Percentiles rank a stretch among this genome's conserved stretches.
Conservation (phyloP, 2,888 invertebrate species). For the Craniophora ligustri region DNA sequence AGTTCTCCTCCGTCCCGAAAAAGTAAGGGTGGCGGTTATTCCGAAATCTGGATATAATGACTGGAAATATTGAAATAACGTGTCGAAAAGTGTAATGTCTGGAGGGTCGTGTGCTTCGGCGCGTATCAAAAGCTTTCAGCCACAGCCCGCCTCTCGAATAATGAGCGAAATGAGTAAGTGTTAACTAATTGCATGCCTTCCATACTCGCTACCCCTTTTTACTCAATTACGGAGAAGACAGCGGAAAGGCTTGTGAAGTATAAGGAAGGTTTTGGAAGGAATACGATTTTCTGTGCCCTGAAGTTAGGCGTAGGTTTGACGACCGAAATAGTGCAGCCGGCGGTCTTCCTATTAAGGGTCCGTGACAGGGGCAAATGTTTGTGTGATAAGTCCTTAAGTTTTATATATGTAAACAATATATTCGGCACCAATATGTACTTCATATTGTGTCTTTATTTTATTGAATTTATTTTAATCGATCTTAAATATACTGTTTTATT, state of each 20-base stretch:
- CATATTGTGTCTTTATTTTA: no score
- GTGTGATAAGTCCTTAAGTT: no score
- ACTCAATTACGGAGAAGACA: conserved; percentile 43
- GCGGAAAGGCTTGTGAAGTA: conserved; percentile 17
- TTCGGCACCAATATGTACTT: no score
- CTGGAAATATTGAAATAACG: conserved; percentile 1
- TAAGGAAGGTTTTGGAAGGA: not conserved
- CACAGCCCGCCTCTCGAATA: conserved; percentile 15
- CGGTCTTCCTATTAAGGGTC: no score
- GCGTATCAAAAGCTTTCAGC: conserved; percentile 42
- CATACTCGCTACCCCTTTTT: conserved; percentile 41
- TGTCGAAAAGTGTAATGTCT: conserved; percentile 19
- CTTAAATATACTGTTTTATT: no score
- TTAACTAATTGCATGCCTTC: conserved; percentile 51
- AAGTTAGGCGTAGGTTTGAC: no score
- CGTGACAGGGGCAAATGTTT: no score
- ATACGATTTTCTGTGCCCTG: no score
- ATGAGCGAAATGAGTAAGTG: conserved; percentile 50
- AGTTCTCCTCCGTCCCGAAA: not conserved
- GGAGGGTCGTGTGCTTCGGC: conserved; percentile 9
- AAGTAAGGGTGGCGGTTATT: not conserved
- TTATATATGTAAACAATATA: no score
- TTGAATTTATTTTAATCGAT: no score
- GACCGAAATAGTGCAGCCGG: no score
- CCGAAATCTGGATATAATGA: not conserved